Evolutionary conservation across 2,113 vertebrate genomes (phyloP).

Genomic region (Oenanthe melanoleuca): DNA sequence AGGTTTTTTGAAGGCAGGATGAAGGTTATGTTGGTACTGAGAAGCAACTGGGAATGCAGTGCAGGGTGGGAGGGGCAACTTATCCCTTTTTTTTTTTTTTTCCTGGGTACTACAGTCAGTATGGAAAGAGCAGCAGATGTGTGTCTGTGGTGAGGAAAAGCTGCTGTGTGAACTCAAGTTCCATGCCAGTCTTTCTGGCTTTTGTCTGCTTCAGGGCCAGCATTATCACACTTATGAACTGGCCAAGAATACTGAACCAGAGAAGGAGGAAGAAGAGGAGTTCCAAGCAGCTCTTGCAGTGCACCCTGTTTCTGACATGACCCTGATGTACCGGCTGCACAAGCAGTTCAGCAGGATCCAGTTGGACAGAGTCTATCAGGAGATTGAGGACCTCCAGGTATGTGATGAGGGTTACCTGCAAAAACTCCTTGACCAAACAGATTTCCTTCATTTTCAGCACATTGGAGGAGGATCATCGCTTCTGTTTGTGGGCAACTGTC

Average conservation of each 20-base stretch:
- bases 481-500: not conserved
- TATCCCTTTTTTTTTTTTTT: accelerated
- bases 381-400: slow-evolving; percentile 95
- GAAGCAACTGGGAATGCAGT: not conserved
- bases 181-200: not conserved
- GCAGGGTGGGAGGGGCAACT: not conserved
- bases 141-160: not conserved
- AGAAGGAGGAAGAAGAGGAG: slow-evolving; percentile 84
- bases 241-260: slow-evolving; percentile 88
- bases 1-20: not conserved
- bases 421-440: not conserved
- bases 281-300: slow-evolving; percentile 88
- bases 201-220: slow-evolving; percentile 79
- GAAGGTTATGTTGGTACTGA: not conserved
- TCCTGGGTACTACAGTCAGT: not conserved
- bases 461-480: not conserved
- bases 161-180: not conserved
- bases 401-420: not conserved
- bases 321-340: slow-evolving; percentile 93
- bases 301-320: slow-evolving; percentile 88
- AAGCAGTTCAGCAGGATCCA: slow-evolving; percentile 92
- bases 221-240: slow-evolving; percentile 89
- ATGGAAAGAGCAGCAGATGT: not conserved
- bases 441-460: not conserved
- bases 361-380: slow-evolving; percentile 86